Base-by-base conservation (phyloP, 2,888 invertebrate genomes). In the Esperia sulphurella region DNA sequence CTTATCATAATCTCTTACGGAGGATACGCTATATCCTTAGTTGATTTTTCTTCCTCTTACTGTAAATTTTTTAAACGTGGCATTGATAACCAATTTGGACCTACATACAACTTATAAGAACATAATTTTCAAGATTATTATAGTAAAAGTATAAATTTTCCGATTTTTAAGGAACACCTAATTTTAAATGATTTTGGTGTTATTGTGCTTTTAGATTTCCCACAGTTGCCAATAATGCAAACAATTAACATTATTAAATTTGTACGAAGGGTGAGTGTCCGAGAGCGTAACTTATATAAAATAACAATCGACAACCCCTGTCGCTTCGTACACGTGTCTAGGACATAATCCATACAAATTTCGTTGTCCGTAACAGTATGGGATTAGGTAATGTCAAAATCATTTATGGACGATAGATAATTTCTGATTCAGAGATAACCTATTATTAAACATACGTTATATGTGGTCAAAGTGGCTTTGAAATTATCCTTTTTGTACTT, bases 251-350 rank as follows among this genome's bases (percentile, higher is more conserved):
- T 21, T 21, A 57, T 58, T 58, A 55, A 50, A 58, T 62, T 55
- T 55, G 40, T 10, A 51, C 55, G 57, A 54, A 59, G 61, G 64
- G 64, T 61, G 52, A 45, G 38, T n/a, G 35, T n/a, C 48, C 35
- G 33, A 50, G 54, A 49, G 50, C 51, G 48, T 39, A 53, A 55
- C 53, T 63, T 55, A 57, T 63, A 68, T 57, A 60, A 62, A 59
- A 60, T 63, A 61, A 68, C 65, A 61, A 64, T 67, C 63, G 63
- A 59, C 51, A 47, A 56, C 63, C 65, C 68, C 49, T 58, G 54
- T 59, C 62, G 10, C 53, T 52, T 46, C 51, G 42, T 12, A 47
- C 73, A 70, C 71, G 71, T 70, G 73, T 56, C 63, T 45, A 48
- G 55, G 51, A 61, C 55, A 64, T 60, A 56, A 61, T 62, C 62